Evolutionary conservation across 2,888 invertebrate genomes (phyloP).

Genomic region (Trichacis sp.): DNA sequence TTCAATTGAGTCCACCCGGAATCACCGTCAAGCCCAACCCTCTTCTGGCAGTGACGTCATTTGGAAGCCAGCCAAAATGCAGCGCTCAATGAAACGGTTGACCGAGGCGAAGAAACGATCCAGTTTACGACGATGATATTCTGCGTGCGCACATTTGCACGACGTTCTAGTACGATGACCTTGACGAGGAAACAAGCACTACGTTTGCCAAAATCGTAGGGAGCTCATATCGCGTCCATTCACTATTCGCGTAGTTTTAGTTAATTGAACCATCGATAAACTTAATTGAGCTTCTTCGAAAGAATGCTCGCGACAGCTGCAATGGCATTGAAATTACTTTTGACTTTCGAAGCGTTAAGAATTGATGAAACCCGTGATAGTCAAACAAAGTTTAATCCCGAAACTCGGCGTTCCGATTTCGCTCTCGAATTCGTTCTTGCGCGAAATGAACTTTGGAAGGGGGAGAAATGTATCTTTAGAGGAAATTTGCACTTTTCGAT

Average conservation of each 20-base stretch:
- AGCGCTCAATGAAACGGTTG: constrained; percentile 60
- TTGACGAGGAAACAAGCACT: constrained; percentile 25
- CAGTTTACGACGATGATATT: constrained; percentile 47
- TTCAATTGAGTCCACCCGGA: constrained; percentile 28
- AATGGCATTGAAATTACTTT: constrained; percentile 11
- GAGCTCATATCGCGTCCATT: neutral
- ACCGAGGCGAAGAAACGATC: constrained; percentile 42
- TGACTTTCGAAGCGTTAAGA: constrained; percentile 9
- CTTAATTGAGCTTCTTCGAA: constrained; percentile 18
- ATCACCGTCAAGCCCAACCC: constrained; percentile 28
- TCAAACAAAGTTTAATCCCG: too few species aligned
- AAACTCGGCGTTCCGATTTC: too few species aligned
- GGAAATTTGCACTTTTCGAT: neutral
- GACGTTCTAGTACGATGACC: constrained; percentile 45
- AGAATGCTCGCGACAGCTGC: constrained; percentile 9
- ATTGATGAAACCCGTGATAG: constrained; percentile 5
- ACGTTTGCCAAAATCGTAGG: neutral
- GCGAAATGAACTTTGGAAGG: too few species aligned
- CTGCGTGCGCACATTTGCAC: constrained; percentile 42
- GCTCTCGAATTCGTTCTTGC: too few species aligned
- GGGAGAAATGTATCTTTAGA: too few species aligned
- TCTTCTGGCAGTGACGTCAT: constrained; percentile 56
- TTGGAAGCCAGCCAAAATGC: constrained; percentile 56
- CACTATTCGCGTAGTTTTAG: neutral
- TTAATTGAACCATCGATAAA: neutral